Conservation (phyloP, 2,797 vertebrate genomes). For the Sebastes trivittatus region DNA sequence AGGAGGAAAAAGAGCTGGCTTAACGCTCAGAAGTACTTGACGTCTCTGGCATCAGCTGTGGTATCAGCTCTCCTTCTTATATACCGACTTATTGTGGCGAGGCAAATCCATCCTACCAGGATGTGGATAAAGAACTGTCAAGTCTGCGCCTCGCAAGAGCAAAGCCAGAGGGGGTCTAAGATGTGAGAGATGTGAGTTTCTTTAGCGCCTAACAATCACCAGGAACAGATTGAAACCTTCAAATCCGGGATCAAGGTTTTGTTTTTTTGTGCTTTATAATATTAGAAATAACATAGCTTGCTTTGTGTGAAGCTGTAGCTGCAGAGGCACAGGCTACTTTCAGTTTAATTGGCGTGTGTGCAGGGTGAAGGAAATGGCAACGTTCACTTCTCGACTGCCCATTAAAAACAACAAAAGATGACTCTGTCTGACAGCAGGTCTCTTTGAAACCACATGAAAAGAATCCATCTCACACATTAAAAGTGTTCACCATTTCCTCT, state of each 20-base stretch:
- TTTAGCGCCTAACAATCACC: constrained; percentile 5
- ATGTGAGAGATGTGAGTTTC: constrained; percentile 16
- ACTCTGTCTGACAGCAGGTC: constrained; percentile 4
- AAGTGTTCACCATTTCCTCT: neutral
- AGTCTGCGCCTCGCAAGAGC: constrained; percentile 2
- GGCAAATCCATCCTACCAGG: constrained; percentile 37
- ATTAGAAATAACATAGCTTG: neutral
- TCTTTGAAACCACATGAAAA: constrained; percentile 52
- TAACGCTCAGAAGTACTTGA: constrained; percentile 15
- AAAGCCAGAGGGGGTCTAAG: constrained; percentile 21
- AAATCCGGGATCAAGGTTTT: constrained; percentile 7
- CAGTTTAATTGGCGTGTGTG: constrained; percentile 35
- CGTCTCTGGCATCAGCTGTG: constrained; percentile 10
- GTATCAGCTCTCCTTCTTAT: constrained; percentile 8
- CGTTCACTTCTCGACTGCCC: constrained; percentile 7
- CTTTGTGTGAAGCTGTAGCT: neutral
- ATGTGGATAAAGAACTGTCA: constrained; percentile 40
- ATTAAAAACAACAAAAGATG: constrained; percentile 29
- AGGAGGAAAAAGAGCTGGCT: constrained; percentile 28
- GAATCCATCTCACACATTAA: neutral
- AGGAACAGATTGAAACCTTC: constrained; percentile 20
- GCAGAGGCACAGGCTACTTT: neutral
- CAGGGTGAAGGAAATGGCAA: constrained; percentile 8
- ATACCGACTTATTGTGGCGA: constrained; percentile 13
- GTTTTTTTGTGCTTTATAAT: constrained; percentile 1